Percentiles rank a stretch among this genome's conserved stretches.
These are phyloP conservation scores for Pagetopsis macropterus DNA, from an alignment of 2,797 vertebrate genomes.

Conservation along the genomic window DNA sequence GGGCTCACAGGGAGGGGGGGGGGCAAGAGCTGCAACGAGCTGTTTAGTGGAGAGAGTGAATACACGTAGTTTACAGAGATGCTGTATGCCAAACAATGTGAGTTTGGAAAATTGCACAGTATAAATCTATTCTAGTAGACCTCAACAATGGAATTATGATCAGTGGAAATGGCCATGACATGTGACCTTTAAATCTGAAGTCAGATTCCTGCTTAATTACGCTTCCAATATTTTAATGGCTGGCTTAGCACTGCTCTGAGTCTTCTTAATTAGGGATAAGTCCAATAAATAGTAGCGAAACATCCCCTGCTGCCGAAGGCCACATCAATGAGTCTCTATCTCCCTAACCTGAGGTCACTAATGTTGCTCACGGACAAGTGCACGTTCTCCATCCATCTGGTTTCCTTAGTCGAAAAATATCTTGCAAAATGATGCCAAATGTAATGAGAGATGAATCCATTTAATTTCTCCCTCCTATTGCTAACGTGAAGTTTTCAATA, in stretches of 20 bases:
- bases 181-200: slow-evolving; percentile 16
- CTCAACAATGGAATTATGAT: too few species aligned
- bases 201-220: slow-evolving; percentile 63
- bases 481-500: slow-evolving; percentile 26
- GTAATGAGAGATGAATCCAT: slow-evolving; percentile 16
- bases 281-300: slow-evolving; percentile 36
- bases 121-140: too few species aligned
- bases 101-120: too few species aligned
- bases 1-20: too few species aligned
- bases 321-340: slow-evolving; percentile 60
- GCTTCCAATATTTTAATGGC: slow-evolving; percentile 44
- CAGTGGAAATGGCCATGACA: too few species aligned
- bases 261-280: slow-evolving; percentile 54
- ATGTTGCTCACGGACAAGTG: slow-evolving; percentile 16
- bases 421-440: neutral
- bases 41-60: too few species aligned
- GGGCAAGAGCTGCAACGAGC: too few species aligned
- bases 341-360: slow-evolving; percentile 40
- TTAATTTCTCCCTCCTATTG: slow-evolving; percentile 15
- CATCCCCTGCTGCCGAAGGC: slow-evolving; percentile 13
- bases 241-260: slow-evolving; percentile 35
- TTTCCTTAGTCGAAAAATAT: slow-evolving; percentile 20
- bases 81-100: too few species aligned
- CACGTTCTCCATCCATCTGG: slow-evolving; percentile 25
- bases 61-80: too few species aligned